Conservation (phyloP, 2,113 vertebrate genomes). For the Ceyx melanurus region DNA sequence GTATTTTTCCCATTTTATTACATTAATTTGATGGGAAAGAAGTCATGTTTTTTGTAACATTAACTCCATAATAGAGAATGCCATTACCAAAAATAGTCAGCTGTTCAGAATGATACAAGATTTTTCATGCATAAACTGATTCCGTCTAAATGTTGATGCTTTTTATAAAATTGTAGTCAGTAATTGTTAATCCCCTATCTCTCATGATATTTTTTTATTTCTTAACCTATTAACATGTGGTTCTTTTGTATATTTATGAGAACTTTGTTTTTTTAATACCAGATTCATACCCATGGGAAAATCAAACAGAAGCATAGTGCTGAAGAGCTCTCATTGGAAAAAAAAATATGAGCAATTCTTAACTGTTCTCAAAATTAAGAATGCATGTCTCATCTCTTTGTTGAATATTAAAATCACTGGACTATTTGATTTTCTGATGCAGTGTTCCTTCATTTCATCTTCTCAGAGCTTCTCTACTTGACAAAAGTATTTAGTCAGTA, state of each 20-base stretch:
- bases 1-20: background rate
- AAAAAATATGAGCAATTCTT: background rate
- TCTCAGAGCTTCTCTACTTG: background rate
- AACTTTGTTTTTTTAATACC: background rate
- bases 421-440: background rate
- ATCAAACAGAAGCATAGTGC: background rate
- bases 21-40: background rate
- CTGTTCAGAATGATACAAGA: background rate
- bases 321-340: background rate
- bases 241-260: background rate
- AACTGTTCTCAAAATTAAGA: background rate
- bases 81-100: background rate
- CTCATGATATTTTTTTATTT: background rate
- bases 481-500: background rate
- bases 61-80: background rate
- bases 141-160: background rate
- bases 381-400: background rate
- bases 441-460: background rate
- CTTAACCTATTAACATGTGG: accelerated
- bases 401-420: background rate
- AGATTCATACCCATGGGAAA: background rate
- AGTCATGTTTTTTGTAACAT: background rate
- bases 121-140: background rate
- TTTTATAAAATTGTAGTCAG: background rate
- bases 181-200: background rate